Percentiles rank a stretch among this genome's conserved stretches.
phyloP scores from a whole-genome alignment of 2,888 invertebrate species.

The Xestia rhomboidea region DNA sequence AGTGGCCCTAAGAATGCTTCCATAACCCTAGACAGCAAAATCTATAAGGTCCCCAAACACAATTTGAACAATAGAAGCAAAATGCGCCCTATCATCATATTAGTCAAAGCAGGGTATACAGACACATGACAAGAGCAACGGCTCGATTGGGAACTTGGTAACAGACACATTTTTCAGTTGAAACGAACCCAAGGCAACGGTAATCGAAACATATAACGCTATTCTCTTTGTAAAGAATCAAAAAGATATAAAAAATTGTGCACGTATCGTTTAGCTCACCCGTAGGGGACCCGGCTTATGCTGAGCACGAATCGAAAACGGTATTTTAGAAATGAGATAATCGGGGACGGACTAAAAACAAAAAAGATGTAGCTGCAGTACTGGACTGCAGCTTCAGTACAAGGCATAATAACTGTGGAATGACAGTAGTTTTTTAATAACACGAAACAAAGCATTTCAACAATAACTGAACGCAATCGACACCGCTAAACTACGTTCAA shows the following conservation, averaged over 20 bases:
- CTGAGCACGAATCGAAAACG: slow-evolving; percentile 46
- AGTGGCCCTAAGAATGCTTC: background rate
- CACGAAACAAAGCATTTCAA: background rate
- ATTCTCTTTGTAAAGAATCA: slow-evolving; percentile 73
- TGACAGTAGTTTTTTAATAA: background rate
- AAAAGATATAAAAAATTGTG: slow-evolving; percentile 76
- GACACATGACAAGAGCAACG: slow-evolving; percentile 24
- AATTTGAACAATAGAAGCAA: background rate
- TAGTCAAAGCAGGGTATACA: slow-evolving; percentile 25
- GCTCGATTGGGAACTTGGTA: slow-evolving; percentile 52
- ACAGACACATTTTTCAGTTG: slow-evolving; percentile 80
- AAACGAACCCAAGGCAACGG: slow-evolving; percentile 76
- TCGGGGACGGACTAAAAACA: background rate
- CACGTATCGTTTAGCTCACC: slow-evolving; percentile 65
- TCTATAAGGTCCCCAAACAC: background rate
- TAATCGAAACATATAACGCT: slow-evolving; percentile 84
- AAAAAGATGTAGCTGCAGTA: no score
- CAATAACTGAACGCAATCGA: background rate
- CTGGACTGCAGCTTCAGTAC: no score
- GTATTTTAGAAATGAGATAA: slow-evolving; percentile 22
- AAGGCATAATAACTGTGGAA: no score
- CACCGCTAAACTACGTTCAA: background rate
- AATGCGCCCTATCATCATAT: background rate
- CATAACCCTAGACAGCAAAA: background rate
- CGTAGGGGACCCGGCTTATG: slow-evolving; percentile 40